Evolutionary conservation across 2,797 vertebrate species (phyloP).

Genomic region (Hoplostethus mediterraneus): DNA sequence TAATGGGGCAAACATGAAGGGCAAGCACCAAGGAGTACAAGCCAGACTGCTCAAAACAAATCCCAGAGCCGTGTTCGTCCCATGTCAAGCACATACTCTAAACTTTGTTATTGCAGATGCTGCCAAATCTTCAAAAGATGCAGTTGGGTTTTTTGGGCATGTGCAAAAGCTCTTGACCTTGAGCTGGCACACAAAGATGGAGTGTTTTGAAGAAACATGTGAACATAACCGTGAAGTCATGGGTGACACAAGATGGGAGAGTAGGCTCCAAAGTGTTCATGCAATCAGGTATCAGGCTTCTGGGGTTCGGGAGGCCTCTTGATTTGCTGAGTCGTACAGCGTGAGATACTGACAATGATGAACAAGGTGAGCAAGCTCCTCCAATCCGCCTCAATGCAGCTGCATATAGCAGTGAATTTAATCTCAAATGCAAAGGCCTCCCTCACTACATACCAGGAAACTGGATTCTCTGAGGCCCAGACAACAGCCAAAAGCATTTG

Average conservation of each 20-base stretch:
- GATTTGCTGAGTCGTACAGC: slow-evolving; percentile 17
- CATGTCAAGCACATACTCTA: slow-evolving; percentile 32
- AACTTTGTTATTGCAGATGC: slow-evolving; percentile 46
- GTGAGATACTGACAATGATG: background rate
- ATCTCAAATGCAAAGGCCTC: slow-evolving; percentile 4
- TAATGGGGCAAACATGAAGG: slow-evolving; percentile 34
- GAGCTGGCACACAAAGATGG: slow-evolving; percentile 12
- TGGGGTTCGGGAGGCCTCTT: slow-evolving; percentile 25
- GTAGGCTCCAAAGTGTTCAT: slow-evolving; percentile 31
- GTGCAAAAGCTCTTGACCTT: background rate
- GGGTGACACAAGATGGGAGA: slow-evolving; percentile 46
- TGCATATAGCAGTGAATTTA: slow-evolving; percentile 8
- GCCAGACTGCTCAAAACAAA: slow-evolving; percentile 22
- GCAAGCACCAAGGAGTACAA: slow-evolving; percentile 29
- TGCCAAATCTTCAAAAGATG: slow-evolving; percentile 40
- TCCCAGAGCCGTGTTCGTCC: slow-evolving; percentile 26
- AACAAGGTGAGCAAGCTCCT: slow-evolving; percentile 18
- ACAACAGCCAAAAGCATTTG: slow-evolving; percentile 11
- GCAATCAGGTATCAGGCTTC: slow-evolving; percentile 28
- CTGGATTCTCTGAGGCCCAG: slow-evolving; percentile 1
- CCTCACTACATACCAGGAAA: background rate
- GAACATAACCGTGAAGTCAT: slow-evolving; percentile 35
- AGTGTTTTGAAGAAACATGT: slow-evolving; percentile 31
- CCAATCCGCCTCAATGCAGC: slow-evolving; percentile 12
- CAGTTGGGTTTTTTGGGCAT: slow-evolving; percentile 26